These are phyloP conservation scores for Rhingia rostrata DNA, from an alignment of 2,888 invertebrate species.

Conservation along the genomic window DNA sequence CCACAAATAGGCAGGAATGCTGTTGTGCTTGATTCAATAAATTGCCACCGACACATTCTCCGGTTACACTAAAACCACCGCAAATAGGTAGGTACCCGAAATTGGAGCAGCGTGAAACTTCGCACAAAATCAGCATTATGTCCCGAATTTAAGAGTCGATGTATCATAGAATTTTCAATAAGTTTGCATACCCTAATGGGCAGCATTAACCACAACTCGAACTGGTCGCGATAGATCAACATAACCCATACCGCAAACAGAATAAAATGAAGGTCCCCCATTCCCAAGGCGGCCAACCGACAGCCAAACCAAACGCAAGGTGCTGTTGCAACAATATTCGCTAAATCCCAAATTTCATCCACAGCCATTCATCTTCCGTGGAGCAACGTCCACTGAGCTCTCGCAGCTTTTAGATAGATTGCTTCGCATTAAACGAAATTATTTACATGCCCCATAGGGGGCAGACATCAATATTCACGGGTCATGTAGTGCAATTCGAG, in stretches of 20 bases:
- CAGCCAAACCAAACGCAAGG: background rate
- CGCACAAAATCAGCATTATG: background rate
- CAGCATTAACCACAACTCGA: slow-evolving; percentile 13
- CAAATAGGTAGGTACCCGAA: background rate
- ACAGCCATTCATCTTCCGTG: slow-evolving; percentile 22
- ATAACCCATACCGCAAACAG: background rate
- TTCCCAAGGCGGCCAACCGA: background rate
- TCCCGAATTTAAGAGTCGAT: background rate
- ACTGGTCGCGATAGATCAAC: slow-evolving; percentile 25
- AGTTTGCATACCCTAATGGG: slow-evolving; percentile 4
- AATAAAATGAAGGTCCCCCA: background rate
- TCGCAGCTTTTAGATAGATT: slow-evolving; percentile 40
- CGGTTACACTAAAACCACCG: background rate
- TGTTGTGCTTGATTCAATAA: background rate
- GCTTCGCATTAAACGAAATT: slow-evolving; percentile 48
- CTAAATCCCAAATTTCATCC: slow-evolving; percentile 6
- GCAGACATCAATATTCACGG: slow-evolving; percentile 3
- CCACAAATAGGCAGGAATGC: too few species aligned
- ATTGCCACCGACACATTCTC: background rate
- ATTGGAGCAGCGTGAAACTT: background rate
- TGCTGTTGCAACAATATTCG: slow-evolving; percentile 22
- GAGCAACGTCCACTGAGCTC: background rate
- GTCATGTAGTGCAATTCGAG: slow-evolving; percentile 9
- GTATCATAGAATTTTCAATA: slow-evolving; percentile 24
- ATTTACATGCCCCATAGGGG: slow-evolving; percentile 20